Base-by-base conservation (phyloP, 1,140 invertebrate genomes). In the Trachymyrmex septentrionalis region DNA sequence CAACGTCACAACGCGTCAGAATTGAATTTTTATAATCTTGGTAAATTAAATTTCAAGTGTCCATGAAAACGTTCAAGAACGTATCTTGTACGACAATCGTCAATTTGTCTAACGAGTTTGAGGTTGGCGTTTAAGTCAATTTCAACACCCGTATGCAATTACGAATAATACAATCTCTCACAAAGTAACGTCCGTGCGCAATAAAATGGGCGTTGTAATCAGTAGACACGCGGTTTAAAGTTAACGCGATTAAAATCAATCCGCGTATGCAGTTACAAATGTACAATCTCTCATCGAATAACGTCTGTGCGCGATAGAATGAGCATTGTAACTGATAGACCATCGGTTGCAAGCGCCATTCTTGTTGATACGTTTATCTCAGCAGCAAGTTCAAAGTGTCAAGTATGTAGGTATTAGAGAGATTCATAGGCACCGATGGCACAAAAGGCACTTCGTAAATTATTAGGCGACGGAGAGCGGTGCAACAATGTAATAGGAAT, bases 371-470 rank as follows among this genome's bases (percentile, higher is more conserved):
- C 72, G 80, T 87, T 66, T 85, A 80, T 88, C 66, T 73, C 27
- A 21, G 34, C 76, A 61, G 57, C 53, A 80, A 85, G 86, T 87
- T 89, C 86, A 80, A 57, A 21, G 73, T 86, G 82, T 88, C 86
- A 88, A 88, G 76, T 86, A 86, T 76, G 88, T 76, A 80, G 57
- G 81, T 59, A 80, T 88, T 57, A 88, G 21, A 69, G 76, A 69
- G 85, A 55, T 67, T 88, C 53, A 48, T 80, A 59, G 12, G 53
- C 57, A 55, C 21, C 80, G 34, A 27, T 53, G 3, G n/a, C 50
- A 27, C 73, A 14, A 57, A 81, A 66, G 53, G 16, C 59, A 64
- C 34, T 61, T 61, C 14, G 21, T 76, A 27, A 76, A 61, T 76
- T 61, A 76, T 76, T 61, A 76, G 14, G 53, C 53, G 55, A 3